Evolutionary conservation across 2,797 vertebrate species (phyloP).

Genomic region (Crax fasciolata): DNA sequence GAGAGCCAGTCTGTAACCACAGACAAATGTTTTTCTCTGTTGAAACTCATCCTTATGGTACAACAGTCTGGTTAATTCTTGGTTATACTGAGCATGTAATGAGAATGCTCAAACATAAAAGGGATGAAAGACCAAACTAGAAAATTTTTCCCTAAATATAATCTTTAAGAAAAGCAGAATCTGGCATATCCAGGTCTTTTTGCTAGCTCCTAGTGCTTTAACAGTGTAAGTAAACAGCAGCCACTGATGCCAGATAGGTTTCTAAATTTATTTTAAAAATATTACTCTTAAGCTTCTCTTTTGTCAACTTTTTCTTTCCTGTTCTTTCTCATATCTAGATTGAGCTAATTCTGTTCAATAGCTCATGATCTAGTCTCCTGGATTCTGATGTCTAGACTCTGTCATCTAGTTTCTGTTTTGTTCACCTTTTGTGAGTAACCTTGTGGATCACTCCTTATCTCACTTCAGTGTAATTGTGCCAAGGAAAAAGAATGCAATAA

Average conservation of each 20-base stretch:
- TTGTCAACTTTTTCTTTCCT: not conserved
- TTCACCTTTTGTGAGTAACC: constrained; percentile 51
- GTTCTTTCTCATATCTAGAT: not conserved
- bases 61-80: constrained; percentile 54
- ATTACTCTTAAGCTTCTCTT: not conserved
- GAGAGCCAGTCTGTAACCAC: constrained; percentile 77
- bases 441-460: constrained; percentile 36
- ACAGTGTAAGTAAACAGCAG: not conserved
- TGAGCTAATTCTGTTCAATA: not conserved
- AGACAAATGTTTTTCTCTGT: constrained; percentile 81
- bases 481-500: constrained; percentile 57
- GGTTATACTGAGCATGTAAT: constrained; percentile 40
- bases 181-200: constrained; percentile 21
- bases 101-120: constrained; percentile 63
- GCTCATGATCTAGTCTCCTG: not conserved
- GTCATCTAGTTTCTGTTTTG: constrained; percentile 27
- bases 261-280: not conserved
- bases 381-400: constrained; percentile 26
- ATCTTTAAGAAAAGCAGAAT: constrained; percentile 31
- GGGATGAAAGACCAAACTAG: constrained; percentile 67
- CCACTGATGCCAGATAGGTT: not conserved
- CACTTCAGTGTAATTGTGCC: not conserved
- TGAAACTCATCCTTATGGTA: constrained; percentile 73
- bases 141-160: constrained; percentile 67
- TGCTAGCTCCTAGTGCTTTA: not conserved